Evolutionary conservation across 2,888 invertebrate genomes (phyloP).

Genomic region (Mesorhabditis spiculigera): DNA sequence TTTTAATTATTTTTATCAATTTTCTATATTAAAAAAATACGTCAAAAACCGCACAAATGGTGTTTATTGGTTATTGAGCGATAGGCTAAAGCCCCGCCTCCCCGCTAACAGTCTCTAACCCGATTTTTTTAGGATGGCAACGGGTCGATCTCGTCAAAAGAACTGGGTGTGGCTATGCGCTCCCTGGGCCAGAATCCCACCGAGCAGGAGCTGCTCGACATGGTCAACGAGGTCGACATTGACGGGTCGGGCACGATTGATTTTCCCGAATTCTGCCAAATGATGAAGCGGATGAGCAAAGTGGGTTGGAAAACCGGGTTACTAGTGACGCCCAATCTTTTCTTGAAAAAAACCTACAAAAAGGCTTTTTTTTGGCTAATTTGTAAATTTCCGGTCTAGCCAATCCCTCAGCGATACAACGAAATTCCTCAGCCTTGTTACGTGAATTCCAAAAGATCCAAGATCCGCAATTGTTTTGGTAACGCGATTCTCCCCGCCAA

Average conservation of each 20-base stretch:
- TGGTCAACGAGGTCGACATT: constrained; percentile 59
- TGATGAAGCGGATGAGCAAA: constrained; percentile 59
- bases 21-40: too few species aligned
- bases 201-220: constrained; percentile 58
- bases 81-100: too few species aligned
- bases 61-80: too few species aligned
- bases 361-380: constrained; percentile 7
- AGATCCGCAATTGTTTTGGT: too few species aligned
- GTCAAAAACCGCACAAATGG: too few species aligned
- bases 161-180: constrained; percentile 60
- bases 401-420: too few species aligned
- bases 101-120: too few species aligned
- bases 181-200: constrained; percentile 61
- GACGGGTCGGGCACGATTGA: constrained; percentile 57
- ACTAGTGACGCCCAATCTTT: not conserved
- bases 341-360: not conserved
- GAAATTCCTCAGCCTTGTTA: too few species aligned
- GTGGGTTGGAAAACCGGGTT: constrained; percentile 8
- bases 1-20: too few species aligned
- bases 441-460: too few species aligned
- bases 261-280: constrained; percentile 58
- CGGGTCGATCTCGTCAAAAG: constrained; percentile 58
- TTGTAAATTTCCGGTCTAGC: too few species aligned
- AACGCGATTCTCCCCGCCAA: too few species aligned
- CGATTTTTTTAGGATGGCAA: constrained; percentile 56